These are phyloP conservation scores for Drosophila nr. perissopoda DNA, from an alignment of 2,888 invertebrate genomes.

Conservation along the genomic window DNA sequence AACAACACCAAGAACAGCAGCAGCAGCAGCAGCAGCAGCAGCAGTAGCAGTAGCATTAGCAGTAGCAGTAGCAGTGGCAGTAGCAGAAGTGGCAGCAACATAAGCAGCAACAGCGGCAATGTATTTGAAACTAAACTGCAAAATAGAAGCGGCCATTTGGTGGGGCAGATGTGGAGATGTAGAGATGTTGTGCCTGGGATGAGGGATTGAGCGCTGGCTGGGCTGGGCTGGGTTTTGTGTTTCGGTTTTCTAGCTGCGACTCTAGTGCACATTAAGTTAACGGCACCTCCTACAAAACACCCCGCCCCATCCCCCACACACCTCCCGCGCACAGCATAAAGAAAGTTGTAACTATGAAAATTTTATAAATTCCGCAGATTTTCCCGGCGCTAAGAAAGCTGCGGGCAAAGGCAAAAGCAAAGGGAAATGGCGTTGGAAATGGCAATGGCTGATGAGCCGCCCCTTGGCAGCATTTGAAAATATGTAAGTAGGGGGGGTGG, in stretches of 20 bases:
- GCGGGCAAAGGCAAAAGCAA: slow-evolving; percentile 41
- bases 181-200: neutral
- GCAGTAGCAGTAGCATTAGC: slow-evolving; percentile 4
- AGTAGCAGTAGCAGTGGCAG: neutral
- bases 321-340: slow-evolving; percentile 61
- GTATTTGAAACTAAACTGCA: slow-evolving; percentile 80
- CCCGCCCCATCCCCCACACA: neutral
- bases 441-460: slow-evolving; percentile 52
- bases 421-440: slow-evolving; percentile 30
- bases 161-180: neutral
- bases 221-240: slow-evolving; percentile 1
- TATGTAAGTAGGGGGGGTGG: slow-evolving; percentile 3
- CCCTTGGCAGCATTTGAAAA: slow-evolving; percentile 55
- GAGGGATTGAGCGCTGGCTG: neutral
- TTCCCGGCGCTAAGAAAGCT: slow-evolving; percentile 77
- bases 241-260: slow-evolving; percentile 17
- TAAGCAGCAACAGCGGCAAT: slow-evolving; percentile 33
- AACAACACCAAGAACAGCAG: slow-evolving; percentile 1
- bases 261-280: slow-evolving; percentile 73
- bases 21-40: neutral
- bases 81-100: slow-evolving; percentile 1
- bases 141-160: slow-evolving; percentile 64
- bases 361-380: slow-evolving; percentile 82
- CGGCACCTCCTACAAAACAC: slow-evolving; percentile 24
- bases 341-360: slow-evolving; percentile 83